A percentile compares a stretch with the other conserved stretches of the same genome.
Conservation (phyloP, 2,888 invertebrate species). For the Oscheius sp. region DNA sequence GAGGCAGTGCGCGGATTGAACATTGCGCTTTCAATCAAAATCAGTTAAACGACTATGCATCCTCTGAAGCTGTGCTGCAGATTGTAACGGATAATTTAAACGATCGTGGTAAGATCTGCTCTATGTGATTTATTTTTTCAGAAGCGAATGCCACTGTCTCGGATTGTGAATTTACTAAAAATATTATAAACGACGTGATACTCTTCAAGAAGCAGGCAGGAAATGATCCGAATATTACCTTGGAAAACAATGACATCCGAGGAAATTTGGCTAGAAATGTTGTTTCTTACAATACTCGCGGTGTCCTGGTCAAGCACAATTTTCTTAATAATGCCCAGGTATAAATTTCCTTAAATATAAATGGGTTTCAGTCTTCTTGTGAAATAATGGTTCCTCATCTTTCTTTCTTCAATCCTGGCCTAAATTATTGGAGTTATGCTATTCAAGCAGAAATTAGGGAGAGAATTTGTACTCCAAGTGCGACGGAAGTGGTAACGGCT, state of each 20-base stretch:
- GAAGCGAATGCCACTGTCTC: conserved; percentile 4
- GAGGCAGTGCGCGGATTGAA: background rate
- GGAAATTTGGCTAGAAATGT: conserved; percentile 32
- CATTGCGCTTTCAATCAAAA: conserved; percentile 14
- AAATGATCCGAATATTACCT: background rate
- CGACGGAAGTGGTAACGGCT: conserved; percentile 4
- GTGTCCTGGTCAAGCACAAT: background rate
- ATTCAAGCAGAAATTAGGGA: conserved; percentile 20
- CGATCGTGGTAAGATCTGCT: background rate
- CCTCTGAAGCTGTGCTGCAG: conserved; percentile 20
- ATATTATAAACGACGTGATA: conserved; percentile 35
- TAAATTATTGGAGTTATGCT: conserved; percentile 34
- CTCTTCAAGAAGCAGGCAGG: conserved; percentile 19
- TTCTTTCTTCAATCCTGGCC: conserved; percentile 8
- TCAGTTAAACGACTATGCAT: conserved; percentile 32
- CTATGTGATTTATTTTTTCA: background rate
- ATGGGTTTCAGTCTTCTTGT: conserved; percentile 28
- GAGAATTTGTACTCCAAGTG: background rate
- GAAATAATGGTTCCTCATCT: conserved; percentile 22
- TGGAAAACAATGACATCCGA: conserved; percentile 21
- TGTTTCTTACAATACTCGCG: background rate
- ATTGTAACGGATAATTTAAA: conserved; percentile 9
- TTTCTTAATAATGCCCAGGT: conserved; percentile 37
- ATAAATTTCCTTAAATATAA: background rate
- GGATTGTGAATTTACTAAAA: conserved; percentile 20